Base-by-base conservation (phyloP, 2,113 vertebrate species). In the Dasypus novemcinctus region DNA sequence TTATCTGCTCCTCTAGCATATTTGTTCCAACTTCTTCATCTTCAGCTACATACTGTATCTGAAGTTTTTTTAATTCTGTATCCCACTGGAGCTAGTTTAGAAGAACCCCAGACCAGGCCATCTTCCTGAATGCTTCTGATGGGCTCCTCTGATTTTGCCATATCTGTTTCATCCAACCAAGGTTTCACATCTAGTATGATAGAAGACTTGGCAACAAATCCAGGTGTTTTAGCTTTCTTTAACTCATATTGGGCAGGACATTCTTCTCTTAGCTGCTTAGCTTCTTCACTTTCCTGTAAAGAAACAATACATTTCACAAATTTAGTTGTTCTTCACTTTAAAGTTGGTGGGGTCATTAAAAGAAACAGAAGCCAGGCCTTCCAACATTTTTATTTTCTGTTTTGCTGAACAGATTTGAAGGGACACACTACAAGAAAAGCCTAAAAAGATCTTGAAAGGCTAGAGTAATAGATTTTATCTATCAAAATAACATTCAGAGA, bases 11-110 rank as follows among this genome's bases (percentile, higher is more conserved):
- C 97, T 99, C 99, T 98, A 99, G 98, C 97, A 99, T 98, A 97
- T 99, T 99, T 81, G 99, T 99, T 91, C 99, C 99, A 96, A 99
- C 99, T 98, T 99, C 99, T 97, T 99, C 99, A 57, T 99, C 99
- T 98, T 99, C 99, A 46, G 99, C 99, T 79, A 99, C 99, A 7
- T 99, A 99, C 33, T 99, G 98, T 80, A 99, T 99, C 98, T 99
- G 99, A 91, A 99, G 99, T 96, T 99, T 99, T 98, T 99, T 99
- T 98, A 23, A 99, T 99, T 96, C 99, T 99, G n/a, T 99, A 99
- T 6, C 99, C 99, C 83, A 99, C 99, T 0, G 99, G 99, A 83
- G 99, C 98, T 33, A 99, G 97, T 97, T 99, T 99, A 72, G 99
- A 99, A 46, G 99, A 99, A 87, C 99, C 99, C 99, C 99, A 99